Conservation (phyloP, 2,113 vertebrate genomes). For the Phocoena phocoena region DNA sequence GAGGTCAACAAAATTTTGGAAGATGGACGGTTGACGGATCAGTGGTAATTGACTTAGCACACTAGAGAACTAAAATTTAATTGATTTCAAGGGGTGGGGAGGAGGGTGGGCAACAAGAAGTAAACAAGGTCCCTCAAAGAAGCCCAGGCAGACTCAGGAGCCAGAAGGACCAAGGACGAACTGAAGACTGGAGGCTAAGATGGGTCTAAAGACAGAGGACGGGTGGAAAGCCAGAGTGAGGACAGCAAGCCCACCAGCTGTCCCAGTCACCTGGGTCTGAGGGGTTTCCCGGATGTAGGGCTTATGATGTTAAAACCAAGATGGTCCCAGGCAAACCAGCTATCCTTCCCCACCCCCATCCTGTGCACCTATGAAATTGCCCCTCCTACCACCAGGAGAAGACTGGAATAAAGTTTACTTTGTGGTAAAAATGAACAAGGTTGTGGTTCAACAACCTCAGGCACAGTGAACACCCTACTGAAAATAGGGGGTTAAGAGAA, state of each 20-base stretch:
- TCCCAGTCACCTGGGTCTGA: not conserved
- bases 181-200: not conserved
- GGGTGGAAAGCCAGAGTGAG: not conserved
- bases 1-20: not conserved
- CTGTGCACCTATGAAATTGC: not conserved
- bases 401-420: too few species aligned
- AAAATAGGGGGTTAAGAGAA: accelerated
- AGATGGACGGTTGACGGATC: not conserved
- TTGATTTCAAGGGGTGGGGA: not conserved
- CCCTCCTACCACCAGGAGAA: not conserved
- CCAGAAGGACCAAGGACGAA: not conserved
- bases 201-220: not conserved
- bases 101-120: not conserved
- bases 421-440: not conserved
- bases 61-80: not conserved
- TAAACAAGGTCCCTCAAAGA: not conserved
- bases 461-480: not conserved
- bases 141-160: not conserved
- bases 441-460: not conserved
- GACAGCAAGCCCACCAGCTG: not conserved
- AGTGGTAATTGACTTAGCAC: not conserved
- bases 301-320: too few species aligned
- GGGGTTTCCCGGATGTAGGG: not conserved
- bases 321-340: not conserved
- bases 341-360: not conserved